Base-by-base conservation (phyloP, 2,113 vertebrate genomes). In the Ictalurus punctatus region DNA sequence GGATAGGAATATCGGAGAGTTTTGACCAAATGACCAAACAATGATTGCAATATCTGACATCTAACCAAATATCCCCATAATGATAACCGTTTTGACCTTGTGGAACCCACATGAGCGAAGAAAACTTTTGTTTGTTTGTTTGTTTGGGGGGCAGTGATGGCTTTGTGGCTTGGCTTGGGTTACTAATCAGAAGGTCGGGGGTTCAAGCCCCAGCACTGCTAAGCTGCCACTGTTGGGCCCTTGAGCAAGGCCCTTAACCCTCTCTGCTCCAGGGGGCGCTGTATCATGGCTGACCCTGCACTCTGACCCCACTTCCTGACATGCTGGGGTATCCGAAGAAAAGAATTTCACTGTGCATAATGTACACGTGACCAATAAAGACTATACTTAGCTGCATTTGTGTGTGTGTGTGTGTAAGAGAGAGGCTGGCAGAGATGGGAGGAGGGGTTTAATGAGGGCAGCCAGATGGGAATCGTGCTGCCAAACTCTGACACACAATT, bases 401-500 rank as follows among this genome's bases (percentile, higher is more conserved):
- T 48, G 48, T 8, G 48, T 52, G 52, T 27, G n/a, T 34, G n/a
- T 21, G 54, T 58, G n/a, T 30, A 83, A 27, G 52, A 52, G 63
- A 21, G 85, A 23, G 67, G 54, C 58, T 40, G 34, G 1, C 12
- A 59, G 73, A 9, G 56, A 52, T 48, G 19, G 86, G 84, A 65
- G 69, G 67, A 61, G 23, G 54, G 84, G 90, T 89, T 84, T 83
- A 93, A 93, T 92, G 92, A 93, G 90, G 87, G 91, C 90, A 92
- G 92, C 91, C 95, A 95, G 94, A 95, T 94, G 93, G 94, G 94
- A 92, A 93, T 86, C 90, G 89, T 88, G 90, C 78, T 91, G 91
- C 92, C 90, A 94, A 25, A 91, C 90, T 81, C 81, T 91, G 92
- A 92, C 90, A 89, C 88, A 88, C 88, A 91, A 92, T 94, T 94